These are phyloP conservation scores for Crioceris asparagi DNA, from an alignment of 2,888 invertebrate species.

Conservation along the genomic window DNA sequence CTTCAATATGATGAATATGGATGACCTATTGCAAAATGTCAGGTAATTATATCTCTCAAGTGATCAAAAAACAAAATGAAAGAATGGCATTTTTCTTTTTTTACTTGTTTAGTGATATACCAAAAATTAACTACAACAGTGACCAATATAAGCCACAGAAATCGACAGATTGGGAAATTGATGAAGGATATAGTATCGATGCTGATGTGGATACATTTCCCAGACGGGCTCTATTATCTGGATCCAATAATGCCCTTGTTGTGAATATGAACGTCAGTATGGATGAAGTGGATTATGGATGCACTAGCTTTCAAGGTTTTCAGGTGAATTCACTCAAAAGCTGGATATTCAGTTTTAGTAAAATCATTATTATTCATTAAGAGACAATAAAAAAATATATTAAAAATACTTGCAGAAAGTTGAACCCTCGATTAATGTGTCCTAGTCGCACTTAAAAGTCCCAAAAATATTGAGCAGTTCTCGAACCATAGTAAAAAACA, in stretches of 20 bases:
- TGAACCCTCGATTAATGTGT: too few relatives aligned
- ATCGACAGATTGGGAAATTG: conserved; percentile 31
- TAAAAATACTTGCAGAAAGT: too few relatives aligned
- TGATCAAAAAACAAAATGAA: too few relatives aligned
- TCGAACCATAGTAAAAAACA: too few relatives aligned
- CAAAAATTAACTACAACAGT: conserved; percentile 7
- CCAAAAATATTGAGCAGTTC: too few relatives aligned
- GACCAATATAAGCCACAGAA: conserved; percentile 2
- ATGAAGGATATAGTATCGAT: conserved; percentile 45
- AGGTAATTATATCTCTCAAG: too few relatives aligned
- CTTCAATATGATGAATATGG: conserved; percentile 54
- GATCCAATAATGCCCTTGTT: conserved; percentile 32
- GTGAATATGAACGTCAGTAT: conserved; percentile 19
- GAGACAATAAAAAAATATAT: not conserved
- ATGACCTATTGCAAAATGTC: too few relatives aligned
- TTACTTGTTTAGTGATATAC: conserved; percentile 10
- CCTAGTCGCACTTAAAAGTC: too few relatives aligned
- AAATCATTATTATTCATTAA: conserved; percentile 1
- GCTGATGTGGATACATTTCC: conserved; percentile 52
- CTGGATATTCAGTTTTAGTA: not conserved
- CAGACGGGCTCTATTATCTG: conserved; percentile 50
- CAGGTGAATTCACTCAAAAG: conserved; percentile 17
- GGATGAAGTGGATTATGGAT: conserved; percentile 22
- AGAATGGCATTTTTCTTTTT: too few relatives aligned
- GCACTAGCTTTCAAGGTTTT: conserved; percentile 24